These are phyloP conservation scores for Patella pellucida DNA, from an alignment of 2,888 invertebrate species.

Conservation along the genomic window DNA sequence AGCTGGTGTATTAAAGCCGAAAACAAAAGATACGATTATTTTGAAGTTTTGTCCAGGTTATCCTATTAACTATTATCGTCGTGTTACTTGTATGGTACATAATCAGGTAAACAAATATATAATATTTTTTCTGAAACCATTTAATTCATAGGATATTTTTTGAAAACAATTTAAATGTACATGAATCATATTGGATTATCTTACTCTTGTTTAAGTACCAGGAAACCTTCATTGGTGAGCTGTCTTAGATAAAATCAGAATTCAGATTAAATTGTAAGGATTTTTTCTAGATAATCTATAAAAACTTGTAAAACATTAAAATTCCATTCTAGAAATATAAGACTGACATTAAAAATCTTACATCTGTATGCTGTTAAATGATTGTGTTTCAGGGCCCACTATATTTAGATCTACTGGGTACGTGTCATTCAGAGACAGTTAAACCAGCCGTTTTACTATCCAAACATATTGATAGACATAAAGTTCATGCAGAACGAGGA, in stretches of 20 bases:
- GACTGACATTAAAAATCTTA: too few relatives aligned
- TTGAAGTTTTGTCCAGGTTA: slow-evolving; percentile 63
- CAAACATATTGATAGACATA: slow-evolving; percentile 63
- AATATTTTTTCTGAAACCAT: neutral
- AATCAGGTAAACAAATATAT: slow-evolving; percentile 59
- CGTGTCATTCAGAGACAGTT: slow-evolving; percentile 67
- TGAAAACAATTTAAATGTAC: too few relatives aligned
- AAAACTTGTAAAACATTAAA: too few relatives aligned
- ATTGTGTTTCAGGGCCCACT: slow-evolving; percentile 57
- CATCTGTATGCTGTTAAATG: neutral
- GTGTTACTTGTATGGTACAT: slow-evolving; percentile 66
- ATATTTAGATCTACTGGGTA: slow-evolving; percentile 68
- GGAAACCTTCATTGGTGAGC: too few relatives aligned
- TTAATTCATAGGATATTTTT: neutral
- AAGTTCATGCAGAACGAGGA: slow-evolving; percentile 61
- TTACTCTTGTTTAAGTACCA: too few relatives aligned
- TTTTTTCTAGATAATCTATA: too few relatives aligned
- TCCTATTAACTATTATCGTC: slow-evolving; percentile 68
- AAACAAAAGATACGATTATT: slow-evolving; percentile 54
- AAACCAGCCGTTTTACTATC: slow-evolving; percentile 66
- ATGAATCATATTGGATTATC: too few relatives aligned
- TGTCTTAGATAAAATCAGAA: too few relatives aligned
- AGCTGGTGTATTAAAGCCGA: slow-evolving; percentile 57
- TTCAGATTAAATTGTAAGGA: too few relatives aligned
- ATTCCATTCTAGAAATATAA: too few relatives aligned